Evolutionary conservation across 2,113 vertebrate genomes (phyloP), one percentile per base, ranked within the genome.

Genomic region (Orcinus orca): DNA sequence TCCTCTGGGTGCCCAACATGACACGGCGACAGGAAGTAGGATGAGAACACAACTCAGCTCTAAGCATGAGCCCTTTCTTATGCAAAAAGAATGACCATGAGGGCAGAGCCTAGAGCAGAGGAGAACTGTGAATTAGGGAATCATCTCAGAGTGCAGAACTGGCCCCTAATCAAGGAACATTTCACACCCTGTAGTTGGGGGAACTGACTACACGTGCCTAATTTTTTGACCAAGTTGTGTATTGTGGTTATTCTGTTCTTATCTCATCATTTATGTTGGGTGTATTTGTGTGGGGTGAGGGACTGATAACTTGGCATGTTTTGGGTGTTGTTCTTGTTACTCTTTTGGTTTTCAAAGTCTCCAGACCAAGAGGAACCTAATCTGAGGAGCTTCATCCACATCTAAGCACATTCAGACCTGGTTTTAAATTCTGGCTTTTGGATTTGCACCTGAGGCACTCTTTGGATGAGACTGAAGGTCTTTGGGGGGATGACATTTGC

Each of bases 181-280:
- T 79, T 67, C 33, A 33, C 21, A 1, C 2, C 4, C 60, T 67
- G 17, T 5, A 44, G 25, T 3, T 86, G 31, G 41, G 12, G 6
- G 25, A 41, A 25, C 6, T 47, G 41, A 50, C 1, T 1, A 21
- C 18, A 21, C 0, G 55, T 2, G 6, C 12, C n/a, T 33, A 4
- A 6, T 2, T 2, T 74, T 73, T 41, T 31, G 38, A 67, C 4
- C 11, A 25, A 3, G 2, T 62, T 70, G 33, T 73, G 38, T 33
- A 5, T 29, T 62, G 58, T 68, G 58, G 18, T 41, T 60, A 10
- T 89, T 62, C 73, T 60, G 21, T 76, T 73, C 53, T 63, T 70
- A n/a, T 68, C 3, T 79, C 31, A 44, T 41, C 23, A 21, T 36
- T 21, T 6, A 41, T 2, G 23, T 23, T 53, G 11, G 33, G 14